These are phyloP conservation scores for Halesus radiatus DNA, from an alignment of 1,140 invertebrate species.

Conservation along the genomic window DNA sequence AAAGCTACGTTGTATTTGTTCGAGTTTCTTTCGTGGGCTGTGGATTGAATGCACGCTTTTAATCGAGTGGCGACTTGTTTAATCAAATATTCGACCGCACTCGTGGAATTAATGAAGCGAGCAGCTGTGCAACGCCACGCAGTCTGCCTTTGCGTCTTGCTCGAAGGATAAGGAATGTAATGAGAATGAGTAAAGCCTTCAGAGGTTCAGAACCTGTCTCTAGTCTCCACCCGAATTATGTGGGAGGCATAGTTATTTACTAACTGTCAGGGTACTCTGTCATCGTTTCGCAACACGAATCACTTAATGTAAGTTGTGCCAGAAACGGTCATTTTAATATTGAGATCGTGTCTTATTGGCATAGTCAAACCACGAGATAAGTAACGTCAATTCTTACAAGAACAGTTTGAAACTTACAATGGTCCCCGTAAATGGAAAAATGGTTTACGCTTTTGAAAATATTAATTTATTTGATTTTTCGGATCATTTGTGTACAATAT, in stretches of 20 bases:
- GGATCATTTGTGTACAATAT: too few relatives aligned
- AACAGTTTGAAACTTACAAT: too few relatives aligned
- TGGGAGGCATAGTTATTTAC: conserved; percentile 3
- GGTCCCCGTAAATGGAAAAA: too few relatives aligned
- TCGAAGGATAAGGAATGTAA: conserved; percentile 14
- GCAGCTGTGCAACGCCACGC: conserved; percentile 24
- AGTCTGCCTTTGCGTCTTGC: conserved; percentile 22
- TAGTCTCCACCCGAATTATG: neutral
- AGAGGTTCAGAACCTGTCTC: conserved; percentile 8
- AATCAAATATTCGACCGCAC: conserved; percentile 14
- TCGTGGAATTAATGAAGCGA: conserved; percentile 13
- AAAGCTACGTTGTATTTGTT: neutral
- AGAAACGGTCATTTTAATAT: too few relatives aligned
- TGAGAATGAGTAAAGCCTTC: conserved; percentile 18
- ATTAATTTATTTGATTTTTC: too few relatives aligned
- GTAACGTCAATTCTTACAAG: too few relatives aligned
- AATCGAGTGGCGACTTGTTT: neutral
- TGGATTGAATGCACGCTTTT: neutral
- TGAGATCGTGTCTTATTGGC: too few relatives aligned
- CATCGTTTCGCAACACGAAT: neutral
- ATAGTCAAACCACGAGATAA: too few relatives aligned
- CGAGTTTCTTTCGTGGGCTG: neutral
- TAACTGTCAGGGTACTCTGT: too few relatives aligned
- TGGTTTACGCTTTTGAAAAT: too few relatives aligned
- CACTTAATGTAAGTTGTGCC: neutral